Evolutionary conservation across 2,888 invertebrate genomes (phyloP), one percentile per base, ranked within the genome.

Genomic region (Cyclophora punctaria): DNA sequence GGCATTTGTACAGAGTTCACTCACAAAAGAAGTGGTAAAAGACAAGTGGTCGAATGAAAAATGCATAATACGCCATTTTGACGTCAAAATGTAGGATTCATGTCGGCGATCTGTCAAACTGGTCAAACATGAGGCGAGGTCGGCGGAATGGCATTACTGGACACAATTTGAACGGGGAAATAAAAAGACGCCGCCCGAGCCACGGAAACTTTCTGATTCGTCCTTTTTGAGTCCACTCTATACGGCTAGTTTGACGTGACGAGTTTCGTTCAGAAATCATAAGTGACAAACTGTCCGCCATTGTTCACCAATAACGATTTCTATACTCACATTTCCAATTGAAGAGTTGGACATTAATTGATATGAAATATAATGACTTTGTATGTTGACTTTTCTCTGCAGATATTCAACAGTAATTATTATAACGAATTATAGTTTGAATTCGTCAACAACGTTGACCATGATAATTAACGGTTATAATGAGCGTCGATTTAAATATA

Each of bases 31-130:
- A 83, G 81, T 80, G 83, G 75, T 78, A 85, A 83, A 83, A 83
- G 83, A 85, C 81, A 85, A 83, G 80, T 78, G 83, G 68, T 65
- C 75, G 75, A 75, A 75, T 75, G 78, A 87, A 87, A 84, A 87
- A 80, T 69, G 77, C 78, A 80, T 83, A 86, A 84, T 83, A 83
- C 82, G 81, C 79, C 82, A 85, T 86, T 86, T 85, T 80, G 68
- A 75, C 76, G 73, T 78, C 78, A 79, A 79, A 81, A 78, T 81
- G 82, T 79, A 78, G 82, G 81, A 79, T 83, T 78, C 82, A 81
- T 75, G 84, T 82, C 78, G 78, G 76, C 83, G 80, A 83, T 84
- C 85, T 87, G 88, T 87, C 87, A 87, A 85, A 84, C 85, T 83
- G 84, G 80, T 80, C 85, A 82, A 86, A 87, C 82, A 78, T 73